Percentiles rank a stretch among this genome's conserved stretches.
These are phyloP conservation scores for Eolophus roseicapilla DNA, from an alignment of 2,113 vertebrate species.

Conservation along the genomic window DNA sequence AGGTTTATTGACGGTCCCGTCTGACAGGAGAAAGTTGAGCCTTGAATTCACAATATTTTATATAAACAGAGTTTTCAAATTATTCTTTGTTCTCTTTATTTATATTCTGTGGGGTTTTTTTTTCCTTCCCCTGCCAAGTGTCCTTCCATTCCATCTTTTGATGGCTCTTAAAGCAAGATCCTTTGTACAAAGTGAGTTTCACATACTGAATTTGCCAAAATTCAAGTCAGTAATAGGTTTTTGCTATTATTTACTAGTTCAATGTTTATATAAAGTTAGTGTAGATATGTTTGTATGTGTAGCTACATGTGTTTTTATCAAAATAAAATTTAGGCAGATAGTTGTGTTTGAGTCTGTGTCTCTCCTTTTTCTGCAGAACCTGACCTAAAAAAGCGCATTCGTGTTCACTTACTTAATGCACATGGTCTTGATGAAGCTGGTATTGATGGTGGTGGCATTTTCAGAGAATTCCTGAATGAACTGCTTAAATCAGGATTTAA, in stretches of 20 bases:
- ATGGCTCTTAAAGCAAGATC: background rate
- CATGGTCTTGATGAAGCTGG: constrained; percentile 97
- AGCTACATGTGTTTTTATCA: background rate
- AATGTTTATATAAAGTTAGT: background rate
- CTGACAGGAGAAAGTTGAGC: background rate
- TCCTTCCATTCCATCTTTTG: background rate
- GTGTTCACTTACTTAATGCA: constrained; percentile 94
- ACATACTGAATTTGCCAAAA: background rate
- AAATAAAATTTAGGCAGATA: background rate
- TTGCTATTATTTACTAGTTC: background rate
- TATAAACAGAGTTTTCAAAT: background rate
- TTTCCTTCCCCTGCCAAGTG: background rate
- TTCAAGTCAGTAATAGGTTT: background rate
- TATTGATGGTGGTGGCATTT: constrained; percentile 97
- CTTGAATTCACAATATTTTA: background rate
- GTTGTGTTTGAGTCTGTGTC: background rate
- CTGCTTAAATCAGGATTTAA: constrained; percentile 97
- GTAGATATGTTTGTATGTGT: background rate
- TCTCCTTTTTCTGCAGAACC: constrained; percentile 78
- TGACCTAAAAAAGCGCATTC: constrained; percentile 92
- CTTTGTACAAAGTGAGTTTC: background rate
- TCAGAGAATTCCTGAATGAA: constrained; percentile 96
- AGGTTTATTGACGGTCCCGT: background rate
- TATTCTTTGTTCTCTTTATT: background rate
- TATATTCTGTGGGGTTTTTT: background rate